Conservation (phyloP, 1,140 invertebrate species). For the Euwallacea similis region DNA sequence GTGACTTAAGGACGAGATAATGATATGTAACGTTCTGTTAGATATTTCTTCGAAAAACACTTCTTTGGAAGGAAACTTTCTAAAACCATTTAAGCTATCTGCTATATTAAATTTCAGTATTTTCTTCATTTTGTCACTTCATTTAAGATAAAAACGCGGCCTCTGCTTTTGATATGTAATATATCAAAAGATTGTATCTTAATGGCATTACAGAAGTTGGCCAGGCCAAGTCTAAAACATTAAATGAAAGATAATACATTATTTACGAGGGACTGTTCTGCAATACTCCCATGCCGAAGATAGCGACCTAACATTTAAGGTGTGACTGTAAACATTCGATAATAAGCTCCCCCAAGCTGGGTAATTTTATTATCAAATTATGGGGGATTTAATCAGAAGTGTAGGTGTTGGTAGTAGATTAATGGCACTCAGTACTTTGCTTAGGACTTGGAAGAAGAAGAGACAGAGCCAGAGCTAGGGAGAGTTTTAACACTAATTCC, state of each 20-base stretch:
- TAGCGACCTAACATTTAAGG: not conserved
- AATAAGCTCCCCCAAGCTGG: not conserved
- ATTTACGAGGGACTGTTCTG: conserved; percentile 12
- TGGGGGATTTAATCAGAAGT: conserved; percentile 15
- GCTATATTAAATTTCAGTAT: conserved; percentile 34
- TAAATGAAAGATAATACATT: conserved; percentile 29
- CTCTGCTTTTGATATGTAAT: conserved; percentile 30
- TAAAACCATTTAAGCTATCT: conserved; percentile 21
- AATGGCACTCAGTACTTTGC: conserved; percentile 14
- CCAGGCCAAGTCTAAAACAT: conserved; percentile 31
- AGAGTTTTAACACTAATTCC: conserved; percentile 20
- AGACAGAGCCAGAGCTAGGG: not conserved
- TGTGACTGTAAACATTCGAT: not conserved
- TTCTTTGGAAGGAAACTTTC: not conserved
- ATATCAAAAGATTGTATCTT: conserved; percentile 36
- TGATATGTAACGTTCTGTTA: no score
- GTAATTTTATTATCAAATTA: conserved; percentile 24
- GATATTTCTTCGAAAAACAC: not conserved
- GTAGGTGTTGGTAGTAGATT: conserved; percentile 23
- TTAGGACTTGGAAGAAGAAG: conserved; percentile 2
- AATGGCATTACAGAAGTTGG: conserved; percentile 31
- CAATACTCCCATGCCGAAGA: no score
- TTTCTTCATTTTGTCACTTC: conserved; percentile 37
- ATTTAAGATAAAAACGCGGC: conserved; percentile 34
- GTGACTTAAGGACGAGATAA: no score